Evolutionary conservation across 2,888 invertebrate genomes (phyloP), one percentile per base, ranked within the genome.

Genomic region (Chouioia cunea): DNA sequence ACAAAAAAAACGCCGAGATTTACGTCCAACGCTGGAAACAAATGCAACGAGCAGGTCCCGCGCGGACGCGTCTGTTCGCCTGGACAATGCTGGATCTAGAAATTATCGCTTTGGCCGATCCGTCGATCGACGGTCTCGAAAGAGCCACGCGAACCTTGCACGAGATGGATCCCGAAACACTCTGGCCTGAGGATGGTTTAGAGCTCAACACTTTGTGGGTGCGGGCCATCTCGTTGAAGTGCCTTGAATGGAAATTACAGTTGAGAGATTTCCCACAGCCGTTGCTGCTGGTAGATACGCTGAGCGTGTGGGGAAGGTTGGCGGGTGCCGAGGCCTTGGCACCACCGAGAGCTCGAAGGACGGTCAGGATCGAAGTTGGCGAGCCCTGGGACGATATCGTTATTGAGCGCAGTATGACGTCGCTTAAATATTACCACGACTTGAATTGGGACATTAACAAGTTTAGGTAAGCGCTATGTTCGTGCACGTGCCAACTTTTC

Each of bases 371-470:
- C 18, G 91, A 95, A 57, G 89, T 96, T 50, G 96, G 95, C 0
- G 90, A 90, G 16, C 97, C 97, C 0, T 99, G 96, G 91, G 93
- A 93, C 20, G 88, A 90, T 16, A 90, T 91, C 75, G 89, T 90
- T n/a, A 90, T 99, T 14, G 93, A 97, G 84, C 89, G 99, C 66
- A 93, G 93, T 76, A 96, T 99, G 94, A 93, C 96, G 60, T 92
- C 97, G 0, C 88, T 99, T 52, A 99, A 99, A 86, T 98, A 96
- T 88, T 99, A 97, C 87, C 97, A 99, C 87, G 99, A 99, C 86
- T 90, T 99, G 70, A 97, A 96, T 86, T 96, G 96, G 87, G 97
- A 97, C 84, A 91, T 97, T 79, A 92, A 94, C 64, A 92, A 93
- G 76, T 95, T 92, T 82, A 93, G 93, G 82, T 94, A 97, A 83